Conservation (phyloP, 2,888 invertebrate species). For the Autographa gamma region DNA sequence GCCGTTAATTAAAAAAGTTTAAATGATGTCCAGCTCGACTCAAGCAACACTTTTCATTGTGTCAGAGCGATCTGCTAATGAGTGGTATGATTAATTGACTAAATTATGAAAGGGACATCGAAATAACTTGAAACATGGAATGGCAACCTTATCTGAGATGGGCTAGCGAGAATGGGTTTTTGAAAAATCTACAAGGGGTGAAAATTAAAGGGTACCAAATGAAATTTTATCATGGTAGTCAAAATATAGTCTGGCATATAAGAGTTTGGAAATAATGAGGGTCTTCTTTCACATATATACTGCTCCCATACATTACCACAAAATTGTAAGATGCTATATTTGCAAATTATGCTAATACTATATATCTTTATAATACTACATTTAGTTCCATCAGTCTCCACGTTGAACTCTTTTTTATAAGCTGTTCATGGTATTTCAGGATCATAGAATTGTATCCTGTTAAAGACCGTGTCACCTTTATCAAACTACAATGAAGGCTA, state of each 20-base stretch:
- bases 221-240: neutral
- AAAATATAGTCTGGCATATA: neutral
- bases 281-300: no score
- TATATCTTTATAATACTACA: no score
- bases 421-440: no score
- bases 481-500: no score
- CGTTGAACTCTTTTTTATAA: no score
- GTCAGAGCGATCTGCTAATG: neutral
- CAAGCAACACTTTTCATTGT: neutral
- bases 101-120: neutral
- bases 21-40: neutral
- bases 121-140: slow-evolving; percentile 2
- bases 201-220: neutral
- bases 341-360: no score
- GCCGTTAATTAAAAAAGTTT: neutral
- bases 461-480: no score
- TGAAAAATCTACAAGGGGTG: neutral
- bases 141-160: neutral
- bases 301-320: no score
- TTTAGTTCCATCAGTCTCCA: no score
- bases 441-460: no score
- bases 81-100: neutral
- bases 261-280: no score
- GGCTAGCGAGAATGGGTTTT: neutral
- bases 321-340: no score